These are phyloP conservation scores for Drosophila tristis DNA, from an alignment of 1,140 invertebrate genomes.

Conservation along the genomic window DNA sequence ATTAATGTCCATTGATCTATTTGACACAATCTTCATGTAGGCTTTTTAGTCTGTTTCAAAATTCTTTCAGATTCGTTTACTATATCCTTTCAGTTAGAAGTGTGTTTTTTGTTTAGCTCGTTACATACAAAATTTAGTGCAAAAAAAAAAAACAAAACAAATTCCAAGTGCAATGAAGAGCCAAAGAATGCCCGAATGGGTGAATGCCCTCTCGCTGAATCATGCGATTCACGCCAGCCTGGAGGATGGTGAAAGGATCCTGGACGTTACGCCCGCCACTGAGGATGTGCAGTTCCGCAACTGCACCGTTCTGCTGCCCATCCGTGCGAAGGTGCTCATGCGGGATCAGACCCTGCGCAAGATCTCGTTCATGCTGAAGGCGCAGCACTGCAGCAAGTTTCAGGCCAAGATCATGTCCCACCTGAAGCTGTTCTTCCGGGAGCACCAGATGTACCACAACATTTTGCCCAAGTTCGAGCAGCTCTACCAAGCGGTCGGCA, in stretches of 20 bases:
- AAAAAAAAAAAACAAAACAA: background rate
- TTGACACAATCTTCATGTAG: no score
- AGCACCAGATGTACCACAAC: slow-evolving; percentile 46
- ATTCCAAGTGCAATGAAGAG: slow-evolving; percentile 22
- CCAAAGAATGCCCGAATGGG: slow-evolving; percentile 35
- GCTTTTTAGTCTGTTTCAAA: no score
- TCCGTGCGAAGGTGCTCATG: slow-evolving; percentile 26
- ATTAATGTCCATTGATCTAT: no score
- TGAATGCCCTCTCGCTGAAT: slow-evolving; percentile 20
- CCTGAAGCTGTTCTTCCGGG: slow-evolving; percentile 52
- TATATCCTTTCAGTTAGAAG: no score
- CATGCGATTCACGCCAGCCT: slow-evolving; percentile 21
- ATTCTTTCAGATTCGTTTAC: no score
- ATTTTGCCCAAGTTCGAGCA: slow-evolving; percentile 32
- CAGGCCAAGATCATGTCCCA: slow-evolving; percentile 44
- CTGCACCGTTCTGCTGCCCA: slow-evolving; percentile 37
- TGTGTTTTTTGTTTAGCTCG: no score
- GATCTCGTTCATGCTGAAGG: slow-evolving; percentile 55
- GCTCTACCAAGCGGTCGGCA: slow-evolving; percentile 38
- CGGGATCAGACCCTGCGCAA: slow-evolving; percentile 17
- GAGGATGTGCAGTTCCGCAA: slow-evolving; percentile 44
- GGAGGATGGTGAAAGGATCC: background rate
- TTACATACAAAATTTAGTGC: slow-evolving; percentile 9
- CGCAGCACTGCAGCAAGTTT: slow-evolving; percentile 23
- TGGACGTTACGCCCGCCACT: slow-evolving; percentile 31